Evolutionary conservation across 2,797 vertebrate genomes (phyloP), one percentile per base, ranked within the genome.

Genomic region (Platalea minor): DNA sequence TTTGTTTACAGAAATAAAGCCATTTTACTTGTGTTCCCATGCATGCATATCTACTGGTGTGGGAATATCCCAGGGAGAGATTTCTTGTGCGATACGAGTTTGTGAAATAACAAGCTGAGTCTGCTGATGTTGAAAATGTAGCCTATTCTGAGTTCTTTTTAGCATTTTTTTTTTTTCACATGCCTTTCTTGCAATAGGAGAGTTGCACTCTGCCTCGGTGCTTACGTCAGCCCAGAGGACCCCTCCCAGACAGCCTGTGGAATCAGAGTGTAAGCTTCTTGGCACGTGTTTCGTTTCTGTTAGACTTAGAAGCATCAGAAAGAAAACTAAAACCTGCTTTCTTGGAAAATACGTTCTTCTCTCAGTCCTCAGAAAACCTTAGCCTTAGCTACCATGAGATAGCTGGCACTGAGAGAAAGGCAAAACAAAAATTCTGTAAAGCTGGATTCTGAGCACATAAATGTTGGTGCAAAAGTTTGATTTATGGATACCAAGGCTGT

Each of bases 231-330:
- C 48, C 33, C 29, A 74, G 50, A 78, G 88, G 50, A 92, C 89
- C 82, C 51, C 92, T 91, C 96, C 93, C 93, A 92, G 61, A 5
- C 64, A 83, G 78, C 25, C 78, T 50, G 88, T 77, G 57, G 91
- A 97, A 95, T 81, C 51, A 35, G 25, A 85, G 46, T 17, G 53
- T 88, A 96, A 93, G 85, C 70, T 78, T 91, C 82, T 94, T 96
- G 93, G 93, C 91, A 93, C 57, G 37, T 94, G 94, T 93, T 93
- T 82, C 6, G 6, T 80, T 95, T 88, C 93, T 93, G 56, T 70
- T 85, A 87, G 26, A 83, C 50, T 53, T 28, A 89, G 35, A 86
- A 87, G 57, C 69, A 79, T 81, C 60, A 79, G 72, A 91, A 93
- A 76, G 31, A 67, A 41, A 95, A 91, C 53, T 51, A 41, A 94